Percentiles rank a stretch among this genome's conserved stretches.
Conservation (phyloP, 2,113 vertebrate genomes). For the Amphilophus citrinellus region DNA sequence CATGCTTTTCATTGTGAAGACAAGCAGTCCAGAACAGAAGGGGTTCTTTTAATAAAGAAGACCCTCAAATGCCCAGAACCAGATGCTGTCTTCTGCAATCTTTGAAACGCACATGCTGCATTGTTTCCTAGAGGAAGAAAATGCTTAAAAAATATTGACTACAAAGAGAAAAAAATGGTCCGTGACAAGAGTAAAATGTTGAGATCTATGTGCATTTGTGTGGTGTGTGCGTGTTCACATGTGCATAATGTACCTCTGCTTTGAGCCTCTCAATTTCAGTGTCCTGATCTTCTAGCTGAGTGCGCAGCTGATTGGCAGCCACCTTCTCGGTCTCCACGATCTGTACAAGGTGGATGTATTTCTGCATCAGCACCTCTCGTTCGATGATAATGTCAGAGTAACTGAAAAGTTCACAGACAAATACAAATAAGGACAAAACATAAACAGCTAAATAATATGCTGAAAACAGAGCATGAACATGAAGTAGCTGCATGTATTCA, state of each 20-base stretch:
- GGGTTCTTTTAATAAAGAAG: slow-evolving; percentile 1
- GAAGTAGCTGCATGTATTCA: not conserved
- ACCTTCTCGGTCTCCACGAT: slow-evolving; percentile 98
- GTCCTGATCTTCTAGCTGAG: slow-evolving; percentile 98
- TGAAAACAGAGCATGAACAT: not conserved
- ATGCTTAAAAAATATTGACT: no score
- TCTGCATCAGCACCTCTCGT: slow-evolving; percentile 96
- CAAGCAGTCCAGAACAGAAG: not conserved
- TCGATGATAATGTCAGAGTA: slow-evolving; percentile 96
- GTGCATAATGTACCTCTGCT: slow-evolving; percentile 85
- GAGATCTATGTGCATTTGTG: not conserved
- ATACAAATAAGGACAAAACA: not conserved
- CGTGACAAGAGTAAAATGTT: slow-evolving; percentile 9
- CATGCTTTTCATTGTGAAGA: not conserved
- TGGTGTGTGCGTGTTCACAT: not conserved
- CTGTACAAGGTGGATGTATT: slow-evolving; percentile 97
- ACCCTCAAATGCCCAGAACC: not conserved
- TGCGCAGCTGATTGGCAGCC: slow-evolving; percentile 94
- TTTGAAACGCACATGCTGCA: not conserved
- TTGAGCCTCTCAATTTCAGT: slow-evolving; percentile 97
- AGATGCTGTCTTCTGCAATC: not conserved
- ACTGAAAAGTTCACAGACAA: slow-evolving; percentile 72
- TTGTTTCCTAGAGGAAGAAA: not conserved
- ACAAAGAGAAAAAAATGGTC: not conserved
- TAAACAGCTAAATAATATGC: not conserved